Percentiles rank a stretch among this genome's conserved stretches.
Evolutionary conservation across 2,113 vertebrate genomes (phyloP).

Genomic region (Ochotona princeps): DNA sequence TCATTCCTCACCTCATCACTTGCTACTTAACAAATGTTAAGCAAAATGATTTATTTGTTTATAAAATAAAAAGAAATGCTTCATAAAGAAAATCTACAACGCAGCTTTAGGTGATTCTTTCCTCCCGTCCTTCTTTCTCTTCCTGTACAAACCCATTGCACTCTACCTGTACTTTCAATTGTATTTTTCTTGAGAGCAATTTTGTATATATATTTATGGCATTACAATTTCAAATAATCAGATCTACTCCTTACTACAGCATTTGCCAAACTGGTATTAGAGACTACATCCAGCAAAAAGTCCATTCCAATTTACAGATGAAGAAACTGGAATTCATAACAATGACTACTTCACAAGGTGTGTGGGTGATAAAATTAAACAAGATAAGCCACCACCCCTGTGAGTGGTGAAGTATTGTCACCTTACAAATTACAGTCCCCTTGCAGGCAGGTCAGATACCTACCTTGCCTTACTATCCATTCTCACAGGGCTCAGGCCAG

Average conservation of each 20-base stretch:
- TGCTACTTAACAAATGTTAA: neutral
- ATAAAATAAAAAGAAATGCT: neutral
- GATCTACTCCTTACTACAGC: neutral
- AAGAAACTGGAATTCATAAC: neutral
- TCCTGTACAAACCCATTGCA: neutral
- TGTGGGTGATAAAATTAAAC: neutral
- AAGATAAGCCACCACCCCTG: neutral
- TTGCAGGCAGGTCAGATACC: neutral
- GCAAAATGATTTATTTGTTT: neutral
- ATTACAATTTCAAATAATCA: neutral
- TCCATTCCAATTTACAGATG: neutral
- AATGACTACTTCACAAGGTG: neutral
- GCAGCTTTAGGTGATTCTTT: neutral
- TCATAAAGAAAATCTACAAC: neutral
- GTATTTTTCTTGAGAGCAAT: neutral
- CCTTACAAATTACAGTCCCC: neutral
- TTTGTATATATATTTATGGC: neutral
- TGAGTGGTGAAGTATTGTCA: neutral
- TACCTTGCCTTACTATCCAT: neutral
- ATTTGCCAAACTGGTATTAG: neutral
- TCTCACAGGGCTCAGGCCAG: neutral
- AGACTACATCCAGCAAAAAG: neutral
- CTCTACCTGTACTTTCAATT: neutral
- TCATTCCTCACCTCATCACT: neutral
- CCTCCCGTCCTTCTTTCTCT: neutral